Base-by-base conservation (phyloP, 2,113 vertebrate species). In the Podilymbus podiceps region DNA sequence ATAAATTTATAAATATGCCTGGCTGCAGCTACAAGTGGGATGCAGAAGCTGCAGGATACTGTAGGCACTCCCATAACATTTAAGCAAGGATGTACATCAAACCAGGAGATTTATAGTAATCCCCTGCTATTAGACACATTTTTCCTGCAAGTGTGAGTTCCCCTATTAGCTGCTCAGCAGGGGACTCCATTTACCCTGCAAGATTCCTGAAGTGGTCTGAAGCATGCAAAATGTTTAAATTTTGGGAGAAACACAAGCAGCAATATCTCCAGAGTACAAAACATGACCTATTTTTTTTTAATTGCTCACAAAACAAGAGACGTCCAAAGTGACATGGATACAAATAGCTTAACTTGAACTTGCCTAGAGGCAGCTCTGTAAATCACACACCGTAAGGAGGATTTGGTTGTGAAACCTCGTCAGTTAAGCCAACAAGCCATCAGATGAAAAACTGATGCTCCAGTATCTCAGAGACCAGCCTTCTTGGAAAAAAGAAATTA, bases 161-260 rank as follows among this genome's bases (percentile, higher is more conserved):
- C 72, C 85, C 82, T 73, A 73, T 81, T 69, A 94, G 90, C 92
- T 71, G 84, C 88, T 77, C 93, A 66, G 82, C 63, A 35, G 82
- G 90, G 31, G 55, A 71, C 59, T 74, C 55, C 38, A 46, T 88
- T 96, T 94, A 80, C 59, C 44, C 91, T 69, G n/a, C 42, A 16
- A 93, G 63, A 35, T 72, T 76, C 25, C 42, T 30, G 59, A 81
- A 58, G 82, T 19, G n/a, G 78, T 66, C 67, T 53, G 38, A 89
- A 22, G 71, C 88, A 80, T 88, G 82, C 72, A 86, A 93, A 88
- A 93, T 49, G 44, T 83, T 96, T 79, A 92, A 44, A 90, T 88
- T 77, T 94, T 28, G 63, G 88, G 75, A 93, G 82, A 84, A 59
- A 25, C 72, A 84, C 82, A 74, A 89, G 62, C 68, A 83, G 44